phyloP scores from a whole-genome alignment of 1,140 invertebrate species.

The Caenorhabditis briggsae region DNA sequence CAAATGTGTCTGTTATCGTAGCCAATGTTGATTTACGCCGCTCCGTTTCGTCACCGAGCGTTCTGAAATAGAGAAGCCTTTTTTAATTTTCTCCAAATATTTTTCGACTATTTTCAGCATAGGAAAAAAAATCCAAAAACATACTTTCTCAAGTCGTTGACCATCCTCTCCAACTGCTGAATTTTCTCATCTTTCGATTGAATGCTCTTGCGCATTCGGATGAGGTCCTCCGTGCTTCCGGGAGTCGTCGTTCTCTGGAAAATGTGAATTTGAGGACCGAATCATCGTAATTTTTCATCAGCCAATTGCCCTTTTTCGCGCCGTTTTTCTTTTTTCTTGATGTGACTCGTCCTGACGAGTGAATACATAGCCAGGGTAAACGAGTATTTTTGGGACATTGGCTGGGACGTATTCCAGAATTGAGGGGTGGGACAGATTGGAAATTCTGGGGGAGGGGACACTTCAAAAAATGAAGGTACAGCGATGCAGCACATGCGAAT shows the following conservation, averaged over 20 bases:
- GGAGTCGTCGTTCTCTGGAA: conserved; percentile 29
- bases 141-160: conserved; percentile 59
- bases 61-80: conserved; percentile 31
- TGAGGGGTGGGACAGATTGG: too few species aligned
- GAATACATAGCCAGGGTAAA: too few species aligned
- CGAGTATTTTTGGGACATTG: too few species aligned
- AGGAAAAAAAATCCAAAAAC: background rate
- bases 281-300: too few species aligned
- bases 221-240: conserved; percentile 53
- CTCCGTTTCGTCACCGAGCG: conserved; percentile 59
- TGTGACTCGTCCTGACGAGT: too few species aligned
- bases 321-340: too few species aligned
- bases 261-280: too few species aligned
- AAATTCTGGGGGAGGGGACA: too few species aligned
- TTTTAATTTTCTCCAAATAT: background rate
- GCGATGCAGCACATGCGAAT: too few species aligned
- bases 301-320: too few species aligned
- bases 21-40: conserved; percentile 48
- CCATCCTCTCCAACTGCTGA: conserved; percentile 63
- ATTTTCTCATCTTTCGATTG: conserved; percentile 65
- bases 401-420: too few species aligned
- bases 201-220: conserved; percentile 64
- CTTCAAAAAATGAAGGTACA: too few species aligned
- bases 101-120: background rate
- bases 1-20: conserved; percentile 41